A percentile compares a stretch with the other conserved stretches of the same genome.
Evolutionary conservation across 2,113 vertebrate genomes (phyloP).

Genomic region (Corythornis madagascariensis): DNA sequence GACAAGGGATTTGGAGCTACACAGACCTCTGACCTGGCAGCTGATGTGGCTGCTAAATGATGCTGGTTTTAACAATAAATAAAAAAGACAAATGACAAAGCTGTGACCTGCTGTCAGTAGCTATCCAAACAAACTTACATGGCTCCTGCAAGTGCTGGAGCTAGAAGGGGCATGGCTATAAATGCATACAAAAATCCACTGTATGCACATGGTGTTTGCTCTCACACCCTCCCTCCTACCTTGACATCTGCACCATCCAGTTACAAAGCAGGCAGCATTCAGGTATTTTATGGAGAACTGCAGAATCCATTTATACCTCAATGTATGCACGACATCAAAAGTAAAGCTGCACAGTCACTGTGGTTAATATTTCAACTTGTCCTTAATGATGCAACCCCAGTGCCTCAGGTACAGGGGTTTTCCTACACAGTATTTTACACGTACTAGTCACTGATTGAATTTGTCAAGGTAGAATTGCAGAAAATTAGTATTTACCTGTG

Average conservation of each 20-base stretch:
- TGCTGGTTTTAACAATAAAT: not conserved
- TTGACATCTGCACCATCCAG: not conserved
- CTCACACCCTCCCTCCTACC: not conserved
- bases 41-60: not conserved
- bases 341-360: not conserved
- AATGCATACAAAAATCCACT: not conserved
- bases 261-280: not conserved
- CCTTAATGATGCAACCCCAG: not conserved
- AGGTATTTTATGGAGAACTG: not conserved
- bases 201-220: not conserved
- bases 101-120: not conserved
- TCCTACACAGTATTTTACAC: not conserved
- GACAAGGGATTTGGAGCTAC: not conserved
- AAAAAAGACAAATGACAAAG: not conserved
- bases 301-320: not conserved
- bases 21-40: not conserved
- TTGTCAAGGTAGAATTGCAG: constrained; percentile 5
- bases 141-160: not conserved
- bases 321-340: not conserved
- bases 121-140: not conserved
- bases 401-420: not conserved
- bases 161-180: not conserved
- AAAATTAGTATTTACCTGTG: constrained; percentile 31
- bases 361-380: constrained; percentile 16
- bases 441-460: not conserved